Percentiles rank a stretch among this genome's conserved stretches.
Evolutionary conservation across 2,888 invertebrate genomes (phyloP).

Genomic region (Leptodirus hochenwartii): DNA sequence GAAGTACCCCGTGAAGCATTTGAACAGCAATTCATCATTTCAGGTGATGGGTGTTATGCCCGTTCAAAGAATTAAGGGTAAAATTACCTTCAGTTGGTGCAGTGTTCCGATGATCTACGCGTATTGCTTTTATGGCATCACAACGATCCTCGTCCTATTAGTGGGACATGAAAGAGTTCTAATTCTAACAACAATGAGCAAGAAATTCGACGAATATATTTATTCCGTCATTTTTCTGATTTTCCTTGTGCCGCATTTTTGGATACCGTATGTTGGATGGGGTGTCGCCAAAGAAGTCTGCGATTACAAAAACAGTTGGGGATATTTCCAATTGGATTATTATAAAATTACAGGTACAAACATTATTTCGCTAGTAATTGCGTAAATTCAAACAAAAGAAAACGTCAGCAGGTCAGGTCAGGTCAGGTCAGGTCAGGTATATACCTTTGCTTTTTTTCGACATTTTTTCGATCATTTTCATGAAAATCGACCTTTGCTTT

Average conservation of each 20-base stretch:
- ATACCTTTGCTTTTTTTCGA: no score
- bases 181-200: constrained; percentile 38
- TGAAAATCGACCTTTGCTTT: no score
- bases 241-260: constrained; percentile 48
- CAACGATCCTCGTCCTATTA: constrained; percentile 36
- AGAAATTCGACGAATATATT: constrained; percentile 49
- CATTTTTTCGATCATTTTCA: no score
- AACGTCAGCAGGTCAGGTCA: no score
- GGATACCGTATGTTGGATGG: constrained; percentile 53
- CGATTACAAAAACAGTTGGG: constrained; percentile 50
- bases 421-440: no score
- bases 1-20: no score
- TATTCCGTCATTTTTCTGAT: constrained; percentile 47
- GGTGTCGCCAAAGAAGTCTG: constrained; percentile 49
- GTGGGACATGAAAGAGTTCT: constrained; percentile 43
- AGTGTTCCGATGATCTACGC: constrained; percentile 46
- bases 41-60: constrained; percentile 49
- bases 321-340: constrained; percentile 39
- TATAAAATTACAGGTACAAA: constrained; percentile 24
- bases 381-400: neutral
- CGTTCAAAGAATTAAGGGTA: constrained; percentile 26
- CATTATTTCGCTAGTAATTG: constrained; percentile 1
- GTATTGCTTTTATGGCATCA: constrained; percentile 39
- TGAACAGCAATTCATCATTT: no score
- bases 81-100: constrained; percentile 44